Conservation (phyloP, 1,140 invertebrate species). For the Drosophila setifemur region DNA sequence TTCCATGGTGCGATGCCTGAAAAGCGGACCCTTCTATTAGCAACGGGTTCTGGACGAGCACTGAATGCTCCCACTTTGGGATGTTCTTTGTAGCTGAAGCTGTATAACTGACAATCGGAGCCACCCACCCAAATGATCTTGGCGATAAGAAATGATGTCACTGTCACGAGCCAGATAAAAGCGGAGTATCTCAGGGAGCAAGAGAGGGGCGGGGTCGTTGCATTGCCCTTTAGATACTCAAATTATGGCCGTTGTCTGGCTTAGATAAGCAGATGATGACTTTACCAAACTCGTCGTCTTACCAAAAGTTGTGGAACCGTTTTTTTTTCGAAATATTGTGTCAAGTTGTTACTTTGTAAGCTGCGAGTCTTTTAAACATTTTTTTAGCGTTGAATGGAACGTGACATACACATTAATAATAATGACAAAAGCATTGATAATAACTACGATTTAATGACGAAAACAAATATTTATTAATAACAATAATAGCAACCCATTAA, state of each 20-base stretch:
- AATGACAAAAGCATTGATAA: too few relatives aligned
- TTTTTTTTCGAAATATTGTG: too few relatives aligned
- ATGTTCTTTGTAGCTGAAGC: slow-evolving; percentile 16
- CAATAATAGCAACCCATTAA: too few relatives aligned
- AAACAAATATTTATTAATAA: too few relatives aligned
- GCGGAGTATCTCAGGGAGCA: slow-evolving; percentile 1
- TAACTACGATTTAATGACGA: too few relatives aligned
- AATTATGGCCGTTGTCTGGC: slow-evolving; percentile 10
- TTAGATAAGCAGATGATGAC: background rate
- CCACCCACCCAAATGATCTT: slow-evolving; percentile 17
- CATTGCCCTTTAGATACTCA: slow-evolving; percentile 22
- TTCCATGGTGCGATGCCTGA: slow-evolving; percentile 46
- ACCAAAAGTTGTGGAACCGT: too few relatives aligned
- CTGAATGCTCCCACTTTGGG: slow-evolving; percentile 8
- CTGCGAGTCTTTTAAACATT: too few relatives aligned
- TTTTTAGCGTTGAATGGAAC: too few relatives aligned
- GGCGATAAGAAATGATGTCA: slow-evolving; percentile 46
- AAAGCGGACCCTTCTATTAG: slow-evolving; percentile 30
- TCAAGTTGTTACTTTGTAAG: too few relatives aligned
- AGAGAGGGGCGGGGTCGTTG: background rate
- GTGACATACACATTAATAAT: too few relatives aligned
- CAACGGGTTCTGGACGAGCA: slow-evolving; percentile 14
- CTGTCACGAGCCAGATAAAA: slow-evolving; percentile 36
- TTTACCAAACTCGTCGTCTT: too few relatives aligned
- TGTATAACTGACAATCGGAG: slow-evolving; percentile 72